Evolutionary conservation across 2,113 vertebrate species (phyloP).

Genomic region (Trichomycterus rosablanca): DNA sequence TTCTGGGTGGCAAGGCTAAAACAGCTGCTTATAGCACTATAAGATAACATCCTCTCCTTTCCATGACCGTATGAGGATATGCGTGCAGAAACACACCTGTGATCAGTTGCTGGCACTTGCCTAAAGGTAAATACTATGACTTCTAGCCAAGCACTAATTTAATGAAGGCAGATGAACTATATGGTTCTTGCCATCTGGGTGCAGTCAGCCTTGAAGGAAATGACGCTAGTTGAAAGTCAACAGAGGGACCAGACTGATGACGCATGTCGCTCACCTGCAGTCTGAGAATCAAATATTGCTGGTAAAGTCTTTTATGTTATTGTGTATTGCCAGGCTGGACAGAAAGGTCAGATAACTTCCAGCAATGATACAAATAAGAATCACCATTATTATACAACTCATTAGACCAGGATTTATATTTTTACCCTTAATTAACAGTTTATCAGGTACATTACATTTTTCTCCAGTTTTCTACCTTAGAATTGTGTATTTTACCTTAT

Average conservation of each 20-base stretch:
- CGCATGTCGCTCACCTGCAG: slow-evolving; percentile 8
- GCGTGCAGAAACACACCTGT: slow-evolving; percentile 31
- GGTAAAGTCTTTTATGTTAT: neutral
- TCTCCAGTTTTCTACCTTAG: too few species aligned
- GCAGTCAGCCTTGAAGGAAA: neutral
- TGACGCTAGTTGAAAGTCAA: neutral
- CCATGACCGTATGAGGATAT: slow-evolving; percentile 15
- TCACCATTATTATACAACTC: too few species aligned
- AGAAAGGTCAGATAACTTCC: too few species aligned
- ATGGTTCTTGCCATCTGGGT: neutral
- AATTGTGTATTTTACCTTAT: too few species aligned
- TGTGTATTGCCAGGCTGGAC: too few species aligned
- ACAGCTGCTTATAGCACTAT: slow-evolving; percentile 1
- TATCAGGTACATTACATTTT: too few species aligned
- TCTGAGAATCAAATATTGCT: slow-evolving; percentile 16
- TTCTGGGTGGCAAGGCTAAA: slow-evolving; percentile 19
- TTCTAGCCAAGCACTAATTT: neutral
- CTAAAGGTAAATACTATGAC: slow-evolving; percentile 6
- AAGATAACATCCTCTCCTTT: slow-evolving; percentile 23
- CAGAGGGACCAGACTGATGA: neutral
- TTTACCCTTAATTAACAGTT: too few species aligned
- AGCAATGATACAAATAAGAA: too few species aligned
- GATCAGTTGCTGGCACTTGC: slow-evolving; percentile 25
- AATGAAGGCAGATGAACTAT: neutral
- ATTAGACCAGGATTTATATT: too few species aligned